A percentile compares a stretch with the other conserved stretches of the same genome.
phyloP scores from a whole-genome alignment of 2,113 vertebrate genomes.

The Sphyrna mokarran region DNA sequence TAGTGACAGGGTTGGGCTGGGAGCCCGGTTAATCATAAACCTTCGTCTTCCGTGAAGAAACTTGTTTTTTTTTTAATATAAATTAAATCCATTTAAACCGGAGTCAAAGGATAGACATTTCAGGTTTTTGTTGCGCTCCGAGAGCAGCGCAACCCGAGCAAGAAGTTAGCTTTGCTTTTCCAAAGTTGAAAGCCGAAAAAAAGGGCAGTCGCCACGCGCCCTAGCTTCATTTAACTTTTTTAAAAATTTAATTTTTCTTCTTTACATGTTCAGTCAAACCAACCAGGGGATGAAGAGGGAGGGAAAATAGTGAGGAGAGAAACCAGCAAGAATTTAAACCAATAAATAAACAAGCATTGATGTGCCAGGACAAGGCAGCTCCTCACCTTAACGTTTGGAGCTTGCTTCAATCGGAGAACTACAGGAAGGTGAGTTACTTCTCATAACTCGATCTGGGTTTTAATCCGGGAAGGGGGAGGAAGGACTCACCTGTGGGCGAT shows the following conservation, averaged over 20 bases:
- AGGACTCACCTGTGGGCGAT: slow-evolving; percentile 31
- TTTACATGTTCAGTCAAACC: not conserved
- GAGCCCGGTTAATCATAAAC: not conserved
- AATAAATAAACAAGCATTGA: not conserved
- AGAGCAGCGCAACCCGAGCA: not conserved
- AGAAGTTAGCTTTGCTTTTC: not conserved
- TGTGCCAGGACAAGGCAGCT: too few species aligned
- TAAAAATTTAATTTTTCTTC: too few species aligned
- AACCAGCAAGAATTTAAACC: not conserved
- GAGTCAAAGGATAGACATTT: too few species aligned
- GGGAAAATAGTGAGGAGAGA: not conserved
- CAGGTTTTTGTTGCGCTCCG: not conserved
- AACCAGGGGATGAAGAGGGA: too few species aligned
- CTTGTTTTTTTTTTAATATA: too few species aligned
- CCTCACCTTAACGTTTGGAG: not conserved
- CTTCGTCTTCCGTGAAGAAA: not conserved
- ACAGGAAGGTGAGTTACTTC: not conserved
- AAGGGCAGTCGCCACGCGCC: not conserved
- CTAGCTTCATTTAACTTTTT: not conserved
- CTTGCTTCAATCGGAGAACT: not conserved
- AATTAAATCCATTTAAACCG: not conserved
- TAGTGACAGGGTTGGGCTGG: not conserved
- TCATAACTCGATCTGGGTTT: not conserved
- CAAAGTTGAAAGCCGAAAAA: not conserved
- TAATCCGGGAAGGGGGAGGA: not conserved